phyloP scores from a whole-genome alignment of 2,888 invertebrate species.

The Thecocarcelia acutangulata region DNA sequence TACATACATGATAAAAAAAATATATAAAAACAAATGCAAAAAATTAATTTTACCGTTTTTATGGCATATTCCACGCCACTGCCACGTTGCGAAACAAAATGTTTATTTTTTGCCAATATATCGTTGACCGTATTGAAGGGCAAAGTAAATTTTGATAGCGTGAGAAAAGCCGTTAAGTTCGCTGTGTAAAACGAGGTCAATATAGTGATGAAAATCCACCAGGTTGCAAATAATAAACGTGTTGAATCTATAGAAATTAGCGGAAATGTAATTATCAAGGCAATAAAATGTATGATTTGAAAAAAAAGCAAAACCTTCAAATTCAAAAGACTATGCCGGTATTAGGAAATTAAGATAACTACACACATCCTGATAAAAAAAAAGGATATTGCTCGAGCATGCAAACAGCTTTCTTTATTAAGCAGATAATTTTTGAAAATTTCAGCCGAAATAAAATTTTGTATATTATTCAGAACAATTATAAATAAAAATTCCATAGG shows the following conservation, averaged over 20 bases:
- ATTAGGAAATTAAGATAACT: no score
- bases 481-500: no score
- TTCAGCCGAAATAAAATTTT: no score
- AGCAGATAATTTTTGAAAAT: no score
- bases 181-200: conserved; percentile 95
- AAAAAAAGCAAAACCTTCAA: background rate
- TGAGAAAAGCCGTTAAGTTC: conserved; percentile 93
- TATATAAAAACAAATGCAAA: background rate
- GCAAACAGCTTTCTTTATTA: no score
- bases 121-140: conserved; percentile 88
- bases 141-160: conserved; percentile 91
- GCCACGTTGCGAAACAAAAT: conserved; percentile 88
- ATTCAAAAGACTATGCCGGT: no score
- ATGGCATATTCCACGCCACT: conserved; percentile 87
- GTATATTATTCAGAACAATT: no score
- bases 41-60: conserved; percentile 82
- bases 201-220: conserved; percentile 95
- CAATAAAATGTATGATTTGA: background rate
- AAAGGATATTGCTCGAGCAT: no score
- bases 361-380: no score
- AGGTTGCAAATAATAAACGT: conserved; percentile 91
- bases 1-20: background rate
- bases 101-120: conserved; percentile 85
- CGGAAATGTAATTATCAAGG: background rate
- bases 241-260: conserved; percentile 86